phyloP scores from a whole-genome alignment of 2,888 invertebrate species.

The Coelogynopora nodosa region DNA sequence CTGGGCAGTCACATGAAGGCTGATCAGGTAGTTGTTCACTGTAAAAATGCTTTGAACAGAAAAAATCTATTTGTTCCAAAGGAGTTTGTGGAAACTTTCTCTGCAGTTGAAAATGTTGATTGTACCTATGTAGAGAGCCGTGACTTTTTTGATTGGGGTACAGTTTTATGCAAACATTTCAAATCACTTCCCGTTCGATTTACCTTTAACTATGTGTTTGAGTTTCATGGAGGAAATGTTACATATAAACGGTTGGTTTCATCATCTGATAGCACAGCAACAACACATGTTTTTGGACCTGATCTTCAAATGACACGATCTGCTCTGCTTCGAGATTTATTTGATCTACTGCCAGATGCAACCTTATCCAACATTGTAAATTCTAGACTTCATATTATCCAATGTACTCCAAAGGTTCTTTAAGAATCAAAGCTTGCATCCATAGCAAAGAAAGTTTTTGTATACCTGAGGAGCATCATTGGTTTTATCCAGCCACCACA shows the following conservation, averaged over 20 bases:
- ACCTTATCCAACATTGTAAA: constrained; percentile 29
- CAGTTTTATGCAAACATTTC: background rate
- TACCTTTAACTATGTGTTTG: constrained; percentile 15
- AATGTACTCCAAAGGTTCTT: constrained; percentile 12
- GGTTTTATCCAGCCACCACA: constrained; percentile 27
- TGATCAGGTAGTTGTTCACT: constrained; percentile 32
- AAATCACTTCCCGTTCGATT: background rate
- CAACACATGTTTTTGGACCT: constrained; percentile 5
- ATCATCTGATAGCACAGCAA: constrained; percentile 23
- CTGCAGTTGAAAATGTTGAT: background rate
- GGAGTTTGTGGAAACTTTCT: background rate
- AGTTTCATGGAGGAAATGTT: background rate
- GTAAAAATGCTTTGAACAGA: constrained; percentile 36
- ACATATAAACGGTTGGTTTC: constrained; percentile 27
- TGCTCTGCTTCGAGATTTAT: constrained; percentile 23
- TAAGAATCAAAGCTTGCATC: constrained; percentile 15
- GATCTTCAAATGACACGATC: background rate
- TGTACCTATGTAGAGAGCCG: background rate
- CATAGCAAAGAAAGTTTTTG: constrained; percentile 8
- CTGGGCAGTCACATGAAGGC: constrained; percentile 40
- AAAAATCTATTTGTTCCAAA: constrained; percentile 36
- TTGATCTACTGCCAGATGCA: constrained; percentile 12
- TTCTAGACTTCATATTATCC: constrained; percentile 4
- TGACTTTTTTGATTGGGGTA: background rate
- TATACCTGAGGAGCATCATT: background rate